A percentile compares a stretch with the other conserved stretches of the same genome.
Conservation (phyloP, 1,140 invertebrate genomes). For the Drosophila teissieri region DNA sequence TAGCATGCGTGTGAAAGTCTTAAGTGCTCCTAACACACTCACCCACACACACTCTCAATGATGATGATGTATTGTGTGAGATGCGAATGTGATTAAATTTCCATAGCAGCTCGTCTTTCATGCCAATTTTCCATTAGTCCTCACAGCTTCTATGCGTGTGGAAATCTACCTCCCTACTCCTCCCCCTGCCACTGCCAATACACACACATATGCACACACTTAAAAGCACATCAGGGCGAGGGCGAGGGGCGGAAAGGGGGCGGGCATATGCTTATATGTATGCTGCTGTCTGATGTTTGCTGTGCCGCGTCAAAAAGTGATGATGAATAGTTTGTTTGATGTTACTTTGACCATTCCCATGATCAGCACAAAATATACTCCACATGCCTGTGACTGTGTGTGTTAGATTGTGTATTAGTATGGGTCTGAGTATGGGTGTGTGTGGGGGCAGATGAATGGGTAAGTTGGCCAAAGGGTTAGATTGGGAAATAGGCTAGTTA, state of each 20-base stretch:
- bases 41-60: constrained; percentile 52
- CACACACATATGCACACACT: constrained; percentile 42
- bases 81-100: constrained; percentile 83
- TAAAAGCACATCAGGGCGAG: constrained; percentile 70
- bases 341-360: constrained; percentile 80
- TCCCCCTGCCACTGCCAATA: not conserved
- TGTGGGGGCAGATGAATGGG: constrained; percentile 24
- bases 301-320: constrained; percentile 74
- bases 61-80: constrained; percentile 82
- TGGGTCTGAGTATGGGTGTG: not conserved
- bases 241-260: constrained; percentile 1
- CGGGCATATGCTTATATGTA: constrained; percentile 40
- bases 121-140: constrained; percentile 82
- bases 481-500: constrained; percentile 41
- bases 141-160: constrained; percentile 42
- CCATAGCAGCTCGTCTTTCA: constrained; percentile 82
- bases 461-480: constrained; percentile 23
- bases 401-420: not conserved
- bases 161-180: not conserved
- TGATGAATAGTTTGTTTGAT: constrained; percentile 83
- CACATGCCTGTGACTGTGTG: not conserved
- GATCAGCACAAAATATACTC: constrained; percentile 71
- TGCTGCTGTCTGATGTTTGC: constrained; percentile 64
- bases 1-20: constrained; percentile 61
- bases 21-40: constrained; percentile 58